Base-by-base conservation (phyloP, 2,797 vertebrate genomes). In the Craterocephalus amniculus region DNA sequence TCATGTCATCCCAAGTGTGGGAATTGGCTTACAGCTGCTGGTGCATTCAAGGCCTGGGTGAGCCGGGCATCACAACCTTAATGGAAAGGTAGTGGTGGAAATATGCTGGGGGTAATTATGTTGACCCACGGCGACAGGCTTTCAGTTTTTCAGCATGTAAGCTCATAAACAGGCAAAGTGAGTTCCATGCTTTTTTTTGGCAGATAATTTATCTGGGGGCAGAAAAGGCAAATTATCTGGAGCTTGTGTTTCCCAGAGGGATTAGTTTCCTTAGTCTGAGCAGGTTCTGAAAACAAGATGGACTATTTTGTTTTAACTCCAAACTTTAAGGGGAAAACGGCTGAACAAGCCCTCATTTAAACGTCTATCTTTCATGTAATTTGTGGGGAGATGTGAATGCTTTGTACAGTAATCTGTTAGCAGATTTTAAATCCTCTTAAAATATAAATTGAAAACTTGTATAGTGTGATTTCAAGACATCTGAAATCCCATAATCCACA, bases 21-120 rank as follows among this genome's bases (percentile, higher is more conserved):
- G 79, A 87, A 88, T 90, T 90, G 88, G 83, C 81, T 76, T 71
- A 60, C 73, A 69, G 88, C 83, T 79, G 81, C 81, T 87, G 81
- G 81, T 76, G 16, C 69, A 49, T 72, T 74, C 66, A 54, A 38
- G 66, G 70, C 70, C 56, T 13, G 60, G 59, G 66, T 34, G 48
- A 70, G 75, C 73, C 0, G 67, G 68, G 29, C 72, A 36, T 91
- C 87, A 88, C 60, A 73, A 87, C 89, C 90, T 78, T 83, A 85
- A 88, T 87, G 85, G 85, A 78, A 73, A 86, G 84, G 74, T 79
- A 77, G 83, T 80, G 80, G 72, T 83, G 70, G 71, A 77, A 87
- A 81, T 83, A 78, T 35, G 76, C 59, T 61, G 66, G 60, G 79
- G 82, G 78, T 88, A 90, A 91, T 91, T 92, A 86, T 74, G 76